Evolutionary conservation across 2,888 invertebrate genomes (phyloP).

Genomic region (Pyralis farinalis): DNA sequence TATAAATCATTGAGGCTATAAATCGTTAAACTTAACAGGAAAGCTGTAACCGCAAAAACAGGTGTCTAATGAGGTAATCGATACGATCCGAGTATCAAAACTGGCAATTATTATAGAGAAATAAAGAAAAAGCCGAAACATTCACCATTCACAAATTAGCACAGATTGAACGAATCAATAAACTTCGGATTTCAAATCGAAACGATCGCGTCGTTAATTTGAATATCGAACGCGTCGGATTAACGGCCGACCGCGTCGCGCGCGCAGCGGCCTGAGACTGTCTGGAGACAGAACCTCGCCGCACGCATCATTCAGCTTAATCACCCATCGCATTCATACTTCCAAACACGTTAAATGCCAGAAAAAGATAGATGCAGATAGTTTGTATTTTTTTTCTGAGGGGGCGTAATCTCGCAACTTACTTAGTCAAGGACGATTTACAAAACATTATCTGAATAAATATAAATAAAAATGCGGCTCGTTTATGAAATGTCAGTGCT

Average conservation of each 20-base stretch:
- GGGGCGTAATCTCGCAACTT: slow-evolving; percentile 59
- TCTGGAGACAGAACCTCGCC: slow-evolving; percentile 52
- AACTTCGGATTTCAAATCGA: slow-evolving; percentile 52
- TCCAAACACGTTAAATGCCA: slow-evolving; percentile 26
- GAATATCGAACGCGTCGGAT: slow-evolving; percentile 37
- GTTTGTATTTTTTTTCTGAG: slow-evolving; percentile 32
- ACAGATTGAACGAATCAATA: slow-evolving; percentile 50
- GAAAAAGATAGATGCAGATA: slow-evolving; percentile 41
- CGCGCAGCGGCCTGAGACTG: slow-evolving; percentile 71
- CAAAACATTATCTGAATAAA: slow-evolving; percentile 50
- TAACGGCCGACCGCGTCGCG: slow-evolving; percentile 55
- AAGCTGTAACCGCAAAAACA: slow-evolving; percentile 34
- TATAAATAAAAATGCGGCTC: slow-evolving; percentile 36
- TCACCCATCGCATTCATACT: slow-evolving; percentile 41
- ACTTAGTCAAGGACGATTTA: slow-evolving; percentile 62
- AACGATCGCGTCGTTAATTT: slow-evolving; percentile 50
- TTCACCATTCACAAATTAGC: slow-evolving; percentile 34
- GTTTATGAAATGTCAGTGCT: slow-evolving; percentile 53
- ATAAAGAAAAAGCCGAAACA: slow-evolving; percentile 17
- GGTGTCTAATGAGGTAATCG: slow-evolving; percentile 33
- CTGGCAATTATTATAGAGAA: slow-evolving; percentile 10
- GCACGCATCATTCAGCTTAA: slow-evolving; percentile 51
- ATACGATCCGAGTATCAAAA: slow-evolving; percentile 23
- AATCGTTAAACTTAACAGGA: slow-evolving; percentile 29
- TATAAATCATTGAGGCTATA: neutral